These are phyloP conservation scores for Rhinoderma darwinii DNA, from an alignment of 2,113 vertebrate species.

Conservation along the genomic window DNA sequence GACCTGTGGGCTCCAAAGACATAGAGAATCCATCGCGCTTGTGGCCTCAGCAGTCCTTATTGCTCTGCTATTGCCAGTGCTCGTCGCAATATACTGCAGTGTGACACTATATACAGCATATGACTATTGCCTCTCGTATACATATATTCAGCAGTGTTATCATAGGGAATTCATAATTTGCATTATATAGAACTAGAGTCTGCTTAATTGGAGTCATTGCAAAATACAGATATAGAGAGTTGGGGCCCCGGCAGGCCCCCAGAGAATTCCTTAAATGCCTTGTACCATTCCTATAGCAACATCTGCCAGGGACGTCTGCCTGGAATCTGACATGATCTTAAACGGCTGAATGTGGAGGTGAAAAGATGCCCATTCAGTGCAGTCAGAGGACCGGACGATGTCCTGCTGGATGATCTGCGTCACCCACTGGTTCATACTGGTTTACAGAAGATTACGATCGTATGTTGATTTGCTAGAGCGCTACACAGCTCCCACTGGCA, in stretches of 20 bases:
- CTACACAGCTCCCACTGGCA: too few species aligned
- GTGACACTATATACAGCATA: too few species aligned
- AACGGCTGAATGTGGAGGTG: conserved; percentile 20
- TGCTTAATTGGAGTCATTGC: background rate
- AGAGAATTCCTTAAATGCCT: conserved; percentile 26
- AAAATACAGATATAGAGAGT: background rate
- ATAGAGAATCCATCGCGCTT: too few species aligned
- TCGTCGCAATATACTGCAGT: too few species aligned
- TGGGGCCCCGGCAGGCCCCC: background rate
- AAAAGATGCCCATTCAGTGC: background rate
- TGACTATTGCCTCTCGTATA: too few species aligned
- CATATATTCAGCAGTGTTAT: too few species aligned
- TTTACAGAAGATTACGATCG: too few species aligned
- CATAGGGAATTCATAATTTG: too few species aligned
- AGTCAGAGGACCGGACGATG: background rate
- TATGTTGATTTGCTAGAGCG: background rate
- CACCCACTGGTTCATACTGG: background rate
- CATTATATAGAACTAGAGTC: too few species aligned
- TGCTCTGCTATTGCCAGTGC: too few species aligned
- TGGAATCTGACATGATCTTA: conserved; percentile 21
- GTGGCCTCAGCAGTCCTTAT: too few species aligned
- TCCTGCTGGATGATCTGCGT: background rate
- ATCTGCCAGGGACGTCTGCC: background rate
- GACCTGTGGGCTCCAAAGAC: too few species aligned
- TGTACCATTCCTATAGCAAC: conserved; percentile 32